Conservation (phyloP, 2,797 vertebrate species). For the Neostethus bicornis region DNA sequence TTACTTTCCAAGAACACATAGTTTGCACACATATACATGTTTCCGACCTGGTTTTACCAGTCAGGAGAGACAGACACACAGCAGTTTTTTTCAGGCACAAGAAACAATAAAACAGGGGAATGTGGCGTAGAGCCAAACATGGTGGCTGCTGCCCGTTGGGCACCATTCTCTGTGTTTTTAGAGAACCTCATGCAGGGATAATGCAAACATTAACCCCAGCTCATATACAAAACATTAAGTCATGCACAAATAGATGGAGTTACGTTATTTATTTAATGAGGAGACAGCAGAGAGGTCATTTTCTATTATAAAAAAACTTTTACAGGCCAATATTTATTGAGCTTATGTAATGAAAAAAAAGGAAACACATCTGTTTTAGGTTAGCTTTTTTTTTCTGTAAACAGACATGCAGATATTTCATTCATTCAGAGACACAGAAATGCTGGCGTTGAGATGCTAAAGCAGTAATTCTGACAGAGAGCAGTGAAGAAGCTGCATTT, state of each 20-base stretch:
- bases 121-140: constrained; percentile 55
- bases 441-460: constrained; percentile 31
- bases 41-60: constrained; percentile 35
- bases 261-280: constrained; percentile 57
- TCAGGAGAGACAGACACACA: constrained; percentile 36
- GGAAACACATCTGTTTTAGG: constrained; percentile 13
- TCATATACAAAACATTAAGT: constrained; percentile 48
- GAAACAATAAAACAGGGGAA: constrained; percentile 74
- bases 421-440: constrained; percentile 15
- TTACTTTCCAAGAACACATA: constrained; percentile 13
- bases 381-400: constrained; percentile 8
- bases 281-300: constrained; percentile 41
- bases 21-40: background rate
- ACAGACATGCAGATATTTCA: constrained; percentile 1
- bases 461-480: constrained; percentile 16
- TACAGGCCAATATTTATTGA: constrained; percentile 12
- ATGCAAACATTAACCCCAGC: constrained; percentile 53
- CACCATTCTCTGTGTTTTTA: constrained; percentile 64
- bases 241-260: constrained; percentile 40
- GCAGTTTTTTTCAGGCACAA: constrained; percentile 56
- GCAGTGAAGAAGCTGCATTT: constrained; percentile 9
- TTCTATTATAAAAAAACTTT: constrained; percentile 25
- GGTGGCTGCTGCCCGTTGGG: constrained; percentile 46
- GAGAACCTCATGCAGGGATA: constrained; percentile 58
- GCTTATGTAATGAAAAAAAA: constrained; percentile 8